phyloP scores from a whole-genome alignment of 1,140 invertebrate species.

The Drosophila pectinifera region DNA sequence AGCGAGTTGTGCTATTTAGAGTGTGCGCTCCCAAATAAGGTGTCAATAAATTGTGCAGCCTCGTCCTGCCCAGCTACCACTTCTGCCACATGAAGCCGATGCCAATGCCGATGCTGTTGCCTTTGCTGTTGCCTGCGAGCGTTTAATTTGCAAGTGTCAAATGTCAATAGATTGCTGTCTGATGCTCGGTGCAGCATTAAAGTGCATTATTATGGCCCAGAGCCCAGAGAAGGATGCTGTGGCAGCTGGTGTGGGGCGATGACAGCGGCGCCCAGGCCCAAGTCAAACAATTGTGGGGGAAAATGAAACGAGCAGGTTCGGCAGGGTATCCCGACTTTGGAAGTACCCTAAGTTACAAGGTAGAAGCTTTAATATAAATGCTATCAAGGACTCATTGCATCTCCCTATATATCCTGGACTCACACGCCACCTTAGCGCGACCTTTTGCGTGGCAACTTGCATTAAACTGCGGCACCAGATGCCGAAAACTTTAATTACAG shows the following conservation, averaged over 20 bases:
- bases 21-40: slow-evolving; percentile 63
- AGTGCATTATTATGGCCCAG: slow-evolving; percentile 62
- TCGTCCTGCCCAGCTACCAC: slow-evolving; percentile 4
- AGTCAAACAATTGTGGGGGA: slow-evolving; percentile 27
- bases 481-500: slow-evolving; percentile 63
- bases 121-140: slow-evolving; percentile 58
- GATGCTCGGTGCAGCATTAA: slow-evolving; percentile 52
- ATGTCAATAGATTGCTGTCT: slow-evolving; percentile 70
- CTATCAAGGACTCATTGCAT: too few relatives aligned
- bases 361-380: background rate
- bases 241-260: slow-evolving; percentile 30
- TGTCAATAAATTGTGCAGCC: slow-evolving; percentile 75
- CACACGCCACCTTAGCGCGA: slow-evolving; percentile 32
- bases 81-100: background rate
- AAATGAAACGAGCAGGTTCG: background rate
- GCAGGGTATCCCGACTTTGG: background rate
- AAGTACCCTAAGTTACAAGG: background rate
- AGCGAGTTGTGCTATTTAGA: slow-evolving; percentile 64
- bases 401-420: background rate
- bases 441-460: slow-evolving; percentile 47
- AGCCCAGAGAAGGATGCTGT: slow-evolving; percentile 30
- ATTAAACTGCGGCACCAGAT: slow-evolving; percentile 47
- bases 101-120: slow-evolving; percentile 1
- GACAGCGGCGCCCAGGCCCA: slow-evolving; percentile 46
- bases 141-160: slow-evolving; percentile 82